Base-by-base conservation (phyloP, 2,888 invertebrate genomes). In the Lasioglossum zephyrum region DNA sequence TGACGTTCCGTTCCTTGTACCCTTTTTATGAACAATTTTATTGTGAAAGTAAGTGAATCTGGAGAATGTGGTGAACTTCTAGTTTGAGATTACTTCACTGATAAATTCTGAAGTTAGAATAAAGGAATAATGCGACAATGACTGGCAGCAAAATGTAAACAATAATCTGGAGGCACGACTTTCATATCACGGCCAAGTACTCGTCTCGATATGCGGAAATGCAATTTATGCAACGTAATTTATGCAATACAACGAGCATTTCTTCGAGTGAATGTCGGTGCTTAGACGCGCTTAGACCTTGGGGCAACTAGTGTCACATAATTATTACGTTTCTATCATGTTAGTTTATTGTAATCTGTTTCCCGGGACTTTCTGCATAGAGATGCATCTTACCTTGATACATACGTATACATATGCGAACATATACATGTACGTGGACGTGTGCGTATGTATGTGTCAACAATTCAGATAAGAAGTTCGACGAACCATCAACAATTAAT, bases 401-500 rank as follows among this genome's bases (percentile, higher is more conserved):
- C 22, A 44, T 31, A 36, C 36, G 36, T 36, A 36, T 36, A 36
- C 36, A 36, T 36, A 36, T 36, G 36, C 3, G 36, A 3, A 22
- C 31, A 8, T 1, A 22, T 53, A 22, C 0, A 53, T 8, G 1
- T 22, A 22, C 0, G 0, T 3, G 53, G 2, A 31, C 9, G 41
- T 9, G 6, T 13, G 16, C 72, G 5, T 13, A 13, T 1, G 6
- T 26, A 6, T 2, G 6, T 26, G 8, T 69, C n/a, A 26, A 22
- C 66, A 26, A n/a, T 26, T 26, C 11, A 44, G 72, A 72, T 72
- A 72, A 72, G n/a, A 44, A 72, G 41, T 44, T 72, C 72, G 72
- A 44, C 1, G 44, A 44, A 72, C n/a, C 18, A 41, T 26, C 44
- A 44, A 72, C 22, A 41, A 72, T 26, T 72, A 44, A 72, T 26